Conservation (phyloP, 2,797 vertebrate species). For the Antennarius maculatus region DNA sequence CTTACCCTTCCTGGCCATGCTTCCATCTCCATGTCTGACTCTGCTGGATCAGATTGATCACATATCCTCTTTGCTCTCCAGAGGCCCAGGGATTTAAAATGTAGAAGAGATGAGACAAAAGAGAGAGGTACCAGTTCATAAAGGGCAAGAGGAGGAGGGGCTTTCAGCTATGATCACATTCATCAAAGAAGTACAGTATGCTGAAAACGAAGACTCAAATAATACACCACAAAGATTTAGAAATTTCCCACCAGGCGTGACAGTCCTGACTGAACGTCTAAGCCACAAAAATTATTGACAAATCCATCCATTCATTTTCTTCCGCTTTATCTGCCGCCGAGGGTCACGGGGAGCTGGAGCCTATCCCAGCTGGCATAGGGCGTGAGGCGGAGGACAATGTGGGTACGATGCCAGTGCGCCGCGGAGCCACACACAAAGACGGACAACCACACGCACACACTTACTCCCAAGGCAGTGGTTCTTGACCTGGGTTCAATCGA, state of each 20-base stretch:
- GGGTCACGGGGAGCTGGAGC: too few species aligned
- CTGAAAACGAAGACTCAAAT: slow-evolving; percentile 15
- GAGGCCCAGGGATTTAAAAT: slow-evolving; percentile 78
- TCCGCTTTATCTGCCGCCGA: too few species aligned
- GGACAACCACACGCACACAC: too few species aligned
- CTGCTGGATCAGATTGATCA: slow-evolving; percentile 81
- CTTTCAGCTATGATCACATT: slow-evolving; percentile 42
- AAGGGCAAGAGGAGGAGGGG: slow-evolving; percentile 52
- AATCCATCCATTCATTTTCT: too few species aligned
- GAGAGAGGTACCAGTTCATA: slow-evolving; percentile 53
- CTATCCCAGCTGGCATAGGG: too few species aligned
- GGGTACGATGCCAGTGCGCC: too few species aligned
- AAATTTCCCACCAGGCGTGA: background rate
- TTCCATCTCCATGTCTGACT: slow-evolving; percentile 63
- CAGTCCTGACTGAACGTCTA: slow-evolving; percentile 3
- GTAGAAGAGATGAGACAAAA: slow-evolving; percentile 73
- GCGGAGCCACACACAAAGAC: too few species aligned
- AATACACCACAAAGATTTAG: too few species aligned
- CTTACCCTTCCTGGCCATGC: slow-evolving; percentile 37
- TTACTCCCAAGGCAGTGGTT: too few species aligned
- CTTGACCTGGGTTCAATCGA: too few species aligned
- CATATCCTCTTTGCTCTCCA: slow-evolving; percentile 76
- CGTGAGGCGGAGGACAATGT: too few species aligned
- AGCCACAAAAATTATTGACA: slow-evolving; percentile 28
- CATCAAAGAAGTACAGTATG: slow-evolving; percentile 32